phyloP scores from a whole-genome alignment of 2,888 invertebrate species.

The Ormyrus labotus region DNA sequence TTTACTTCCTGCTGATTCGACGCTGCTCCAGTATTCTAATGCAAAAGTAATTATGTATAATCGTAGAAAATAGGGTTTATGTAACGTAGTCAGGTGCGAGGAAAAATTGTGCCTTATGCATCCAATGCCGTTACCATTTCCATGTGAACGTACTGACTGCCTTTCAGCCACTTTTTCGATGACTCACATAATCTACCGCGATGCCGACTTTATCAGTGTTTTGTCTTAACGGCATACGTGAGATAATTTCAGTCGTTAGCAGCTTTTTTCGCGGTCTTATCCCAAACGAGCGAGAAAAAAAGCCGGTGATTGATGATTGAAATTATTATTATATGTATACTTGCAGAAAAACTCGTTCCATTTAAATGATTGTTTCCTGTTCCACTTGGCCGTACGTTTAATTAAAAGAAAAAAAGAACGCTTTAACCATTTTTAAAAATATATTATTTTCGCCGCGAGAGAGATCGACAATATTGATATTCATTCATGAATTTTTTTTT shows the following conservation, averaged over 20 bases:
- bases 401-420: too few species aligned
- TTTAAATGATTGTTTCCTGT: not conserved
- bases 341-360: not conserved
- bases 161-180: slow-evolving; percentile 44
- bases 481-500: slow-evolving; percentile 6
- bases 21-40: not conserved
- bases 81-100: slow-evolving; percentile 38
- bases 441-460: not conserved
- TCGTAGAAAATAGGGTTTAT: slow-evolving; percentile 40
- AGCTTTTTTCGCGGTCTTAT: slow-evolving; percentile 3
- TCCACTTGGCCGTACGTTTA: too few species aligned
- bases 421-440: too few species aligned
- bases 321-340: not conserved
- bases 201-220: slow-evolving; percentile 35
- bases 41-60: slow-evolving; percentile 39
- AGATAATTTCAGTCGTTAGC: not conserved
- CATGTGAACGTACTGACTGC: not conserved
- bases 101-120: slow-evolving; percentile 28
- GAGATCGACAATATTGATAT: not conserved
- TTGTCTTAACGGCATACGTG: slow-evolving; percentile 33
- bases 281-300: not conserved
- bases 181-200: slow-evolving; percentile 37
- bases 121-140: slow-evolving; percentile 17
- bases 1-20: slow-evolving; percentile 10
- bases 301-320: not conserved